phyloP scores from a whole-genome alignment of 2,797 vertebrate genomes.

The Masticophis lateralis region DNA sequence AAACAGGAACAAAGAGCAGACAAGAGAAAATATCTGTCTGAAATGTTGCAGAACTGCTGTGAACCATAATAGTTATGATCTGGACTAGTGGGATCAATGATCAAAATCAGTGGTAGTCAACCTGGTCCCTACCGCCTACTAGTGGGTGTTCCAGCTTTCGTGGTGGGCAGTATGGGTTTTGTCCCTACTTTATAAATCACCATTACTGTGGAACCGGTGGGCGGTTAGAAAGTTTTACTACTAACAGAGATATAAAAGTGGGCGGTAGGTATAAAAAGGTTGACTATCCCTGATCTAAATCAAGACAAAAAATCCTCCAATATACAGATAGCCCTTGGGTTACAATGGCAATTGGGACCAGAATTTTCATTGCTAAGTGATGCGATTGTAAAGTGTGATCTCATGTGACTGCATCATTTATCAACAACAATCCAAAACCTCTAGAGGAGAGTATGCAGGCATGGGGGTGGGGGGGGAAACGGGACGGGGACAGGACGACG shows the following conservation, averaged over 20 bases:
- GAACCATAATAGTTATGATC: background rate
- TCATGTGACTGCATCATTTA: background rate
- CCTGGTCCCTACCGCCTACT: too few species aligned
- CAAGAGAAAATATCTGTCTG: background rate
- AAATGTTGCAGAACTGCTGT: background rate
- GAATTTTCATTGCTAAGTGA: background rate
- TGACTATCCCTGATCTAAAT: too few species aligned
- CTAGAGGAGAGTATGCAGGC: background rate
- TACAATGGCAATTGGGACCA: background rate
- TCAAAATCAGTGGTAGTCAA: background rate
- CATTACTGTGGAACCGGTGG: too few species aligned
- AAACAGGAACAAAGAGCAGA: background rate
- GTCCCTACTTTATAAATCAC: too few species aligned
- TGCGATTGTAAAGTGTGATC: background rate
- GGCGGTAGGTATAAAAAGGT: too few species aligned
- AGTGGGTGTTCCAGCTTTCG: too few species aligned
- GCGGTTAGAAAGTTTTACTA: too few species aligned
- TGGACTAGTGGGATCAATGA: background rate
- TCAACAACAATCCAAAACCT: background rate
- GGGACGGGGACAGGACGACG: too few species aligned
- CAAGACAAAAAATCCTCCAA: background rate
- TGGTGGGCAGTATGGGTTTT: too few species aligned
- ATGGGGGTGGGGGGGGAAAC: fast-evolving
- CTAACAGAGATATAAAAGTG: too few species aligned
- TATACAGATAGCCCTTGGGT: background rate